Conservation (phyloP, 2,797 vertebrate genomes). For the Neosilurus hyrtlii region DNA sequence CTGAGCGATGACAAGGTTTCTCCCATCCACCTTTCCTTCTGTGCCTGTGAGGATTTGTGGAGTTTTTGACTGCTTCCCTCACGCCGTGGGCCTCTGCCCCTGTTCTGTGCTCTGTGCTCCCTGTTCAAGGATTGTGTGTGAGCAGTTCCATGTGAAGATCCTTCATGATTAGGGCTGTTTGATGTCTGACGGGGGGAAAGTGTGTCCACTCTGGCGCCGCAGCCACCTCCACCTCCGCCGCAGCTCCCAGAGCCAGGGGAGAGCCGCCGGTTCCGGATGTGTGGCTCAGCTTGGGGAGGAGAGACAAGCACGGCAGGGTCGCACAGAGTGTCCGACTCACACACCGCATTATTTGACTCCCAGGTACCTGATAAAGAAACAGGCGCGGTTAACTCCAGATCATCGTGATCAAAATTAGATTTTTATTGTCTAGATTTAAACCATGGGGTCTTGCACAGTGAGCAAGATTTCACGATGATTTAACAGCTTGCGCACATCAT, state of each 20-base stretch:
- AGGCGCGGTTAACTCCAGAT: neutral
- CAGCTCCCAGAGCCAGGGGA: constrained; percentile 76
- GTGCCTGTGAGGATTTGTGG: constrained; percentile 55
- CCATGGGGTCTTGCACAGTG: neutral
- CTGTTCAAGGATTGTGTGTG: constrained; percentile 64
- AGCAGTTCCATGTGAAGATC: constrained; percentile 50
- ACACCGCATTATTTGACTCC: constrained; percentile 77
- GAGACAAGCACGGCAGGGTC: constrained; percentile 78
- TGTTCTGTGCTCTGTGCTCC: constrained; percentile 69
- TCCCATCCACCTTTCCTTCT: constrained; percentile 75
- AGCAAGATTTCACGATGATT: neutral
- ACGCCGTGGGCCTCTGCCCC: constrained; percentile 67
- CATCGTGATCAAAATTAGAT: too few species aligned
- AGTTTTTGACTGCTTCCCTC: constrained; percentile 65
- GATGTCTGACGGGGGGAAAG: constrained; percentile 60
- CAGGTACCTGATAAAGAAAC: constrained; percentile 71
- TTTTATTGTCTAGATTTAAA: neutral
- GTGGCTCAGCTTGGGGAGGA: constrained; percentile 75
- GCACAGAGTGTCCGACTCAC: constrained; percentile 78
- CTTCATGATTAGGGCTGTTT: constrained; percentile 41
- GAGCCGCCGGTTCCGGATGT: constrained; percentile 80
- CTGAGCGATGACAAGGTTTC: constrained; percentile 79
- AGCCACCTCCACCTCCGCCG: constrained; percentile 75
- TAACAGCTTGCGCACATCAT: neutral
- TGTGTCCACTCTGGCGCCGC: constrained; percentile 63